Conservation (phyloP, 2,888 invertebrate genomes). For the Ferdinandea cuprea region DNA sequence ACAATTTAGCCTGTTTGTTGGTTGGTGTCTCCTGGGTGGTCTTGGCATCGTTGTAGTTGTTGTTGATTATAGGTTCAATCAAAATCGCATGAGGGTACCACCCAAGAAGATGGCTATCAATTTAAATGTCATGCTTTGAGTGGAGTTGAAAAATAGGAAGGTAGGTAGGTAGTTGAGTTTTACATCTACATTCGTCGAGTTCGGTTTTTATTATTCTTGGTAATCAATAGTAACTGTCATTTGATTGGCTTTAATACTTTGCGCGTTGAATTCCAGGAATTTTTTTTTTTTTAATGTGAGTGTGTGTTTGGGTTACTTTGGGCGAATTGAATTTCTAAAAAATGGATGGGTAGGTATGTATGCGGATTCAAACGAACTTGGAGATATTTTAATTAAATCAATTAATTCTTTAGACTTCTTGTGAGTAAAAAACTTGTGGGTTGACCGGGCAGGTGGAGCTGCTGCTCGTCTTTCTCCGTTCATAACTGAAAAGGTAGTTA, state of each 20-base stretch:
- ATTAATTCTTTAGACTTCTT: too few relatives aligned
- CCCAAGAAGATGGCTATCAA: constrained; percentile 73
- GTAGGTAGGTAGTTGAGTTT: constrained; percentile 34
- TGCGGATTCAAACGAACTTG: too few relatives aligned
- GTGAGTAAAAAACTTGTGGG: too few relatives aligned
- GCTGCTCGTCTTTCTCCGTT: too few relatives aligned
- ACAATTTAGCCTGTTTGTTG: constrained; percentile 27
- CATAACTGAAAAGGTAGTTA: too few relatives aligned
- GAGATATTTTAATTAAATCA: too few relatives aligned
- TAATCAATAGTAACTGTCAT: constrained; percentile 68
- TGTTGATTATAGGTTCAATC: constrained; percentile 73
- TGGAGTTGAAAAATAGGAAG: constrained; percentile 22
- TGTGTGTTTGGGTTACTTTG: constrained; percentile 15
- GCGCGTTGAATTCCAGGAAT: constrained; percentile 33
- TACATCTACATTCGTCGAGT: constrained; percentile 6
- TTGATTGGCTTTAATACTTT: constrained; percentile 55
- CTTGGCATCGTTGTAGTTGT: constrained; percentile 41
- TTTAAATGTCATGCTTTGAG: constrained; percentile 69
- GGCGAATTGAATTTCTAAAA: constrained; percentile 40
- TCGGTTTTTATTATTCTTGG: constrained; percentile 19
- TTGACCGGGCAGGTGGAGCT: too few relatives aligned
- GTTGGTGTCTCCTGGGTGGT: constrained; percentile 57
- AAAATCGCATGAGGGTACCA: constrained; percentile 72
- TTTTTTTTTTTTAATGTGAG: neutral
- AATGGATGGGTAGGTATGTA: constrained; percentile 17